Evolutionary conservation across 2,113 vertebrate genomes (phyloP).

Genomic region (Nyctibius bracteatus): DNA sequence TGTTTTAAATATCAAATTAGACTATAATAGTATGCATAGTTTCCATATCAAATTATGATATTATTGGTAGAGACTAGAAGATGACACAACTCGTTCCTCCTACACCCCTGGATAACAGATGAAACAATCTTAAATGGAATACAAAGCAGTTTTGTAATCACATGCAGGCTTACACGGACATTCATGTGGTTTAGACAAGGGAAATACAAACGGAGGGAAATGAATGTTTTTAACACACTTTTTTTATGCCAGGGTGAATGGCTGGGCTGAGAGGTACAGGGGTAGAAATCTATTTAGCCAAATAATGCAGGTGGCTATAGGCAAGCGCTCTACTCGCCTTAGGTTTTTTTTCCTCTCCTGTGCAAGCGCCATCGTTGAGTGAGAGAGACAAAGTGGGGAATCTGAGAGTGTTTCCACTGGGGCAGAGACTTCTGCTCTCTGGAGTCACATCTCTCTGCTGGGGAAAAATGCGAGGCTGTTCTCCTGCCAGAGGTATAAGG

Average conservation of each 20-base stretch:
- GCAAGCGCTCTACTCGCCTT: neutral
- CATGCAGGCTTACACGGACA: neutral
- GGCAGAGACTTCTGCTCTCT: neutral
- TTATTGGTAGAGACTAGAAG: constrained; percentile 58
- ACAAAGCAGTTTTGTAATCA: constrained; percentile 1
- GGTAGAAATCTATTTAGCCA: neutral
- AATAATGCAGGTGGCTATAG: too few species aligned
- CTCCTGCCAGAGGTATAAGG: neutral
- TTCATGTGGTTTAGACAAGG: neutral
- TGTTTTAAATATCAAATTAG: constrained; percentile 69
- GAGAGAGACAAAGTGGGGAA: neutral
- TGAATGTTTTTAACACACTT: neutral
- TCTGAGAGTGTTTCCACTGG: neutral
- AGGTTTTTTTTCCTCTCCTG: neutral
- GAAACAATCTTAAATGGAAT: neutral
- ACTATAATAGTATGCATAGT: constrained; percentile 48
- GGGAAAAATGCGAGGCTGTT: rapidly evolving
- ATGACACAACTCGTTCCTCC: constrained; percentile 35
- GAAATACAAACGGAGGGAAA: neutral
- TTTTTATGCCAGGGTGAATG: neutral
- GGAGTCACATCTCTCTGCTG: neutral
- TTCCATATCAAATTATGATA: constrained; percentile 65
- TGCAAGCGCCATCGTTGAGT: neutral
- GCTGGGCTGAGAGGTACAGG: neutral
- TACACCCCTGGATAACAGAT: neutral